Evolutionary conservation across 1,140 invertebrate species (phyloP).

Genomic region (Eubasilissa regina): DNA sequence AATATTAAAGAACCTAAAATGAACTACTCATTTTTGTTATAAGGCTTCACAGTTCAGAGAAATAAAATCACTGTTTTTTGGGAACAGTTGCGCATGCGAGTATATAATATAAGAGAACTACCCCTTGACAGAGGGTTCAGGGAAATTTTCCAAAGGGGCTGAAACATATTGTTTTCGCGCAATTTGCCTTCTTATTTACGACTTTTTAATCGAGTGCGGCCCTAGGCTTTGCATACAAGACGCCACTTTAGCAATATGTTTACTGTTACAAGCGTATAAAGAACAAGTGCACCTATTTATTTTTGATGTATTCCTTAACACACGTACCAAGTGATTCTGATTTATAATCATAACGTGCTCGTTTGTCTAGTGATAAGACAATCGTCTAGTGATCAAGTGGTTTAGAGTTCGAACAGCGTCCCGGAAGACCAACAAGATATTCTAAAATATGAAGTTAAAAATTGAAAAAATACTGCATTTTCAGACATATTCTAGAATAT

Average conservation of each 20-base stretch:
- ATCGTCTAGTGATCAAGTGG: too few species aligned
- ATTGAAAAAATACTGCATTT: too few species aligned
- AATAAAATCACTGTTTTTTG: constrained; percentile 50
- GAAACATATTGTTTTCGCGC: constrained; percentile 59
- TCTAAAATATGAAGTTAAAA: too few species aligned
- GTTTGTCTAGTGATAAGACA: too few species aligned
- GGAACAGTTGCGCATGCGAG: constrained; percentile 44
- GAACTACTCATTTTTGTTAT: background rate
- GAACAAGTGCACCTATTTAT: background rate
- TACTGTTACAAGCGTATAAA: constrained; percentile 22
- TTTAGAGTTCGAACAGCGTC: too few species aligned
- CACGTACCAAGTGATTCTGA: too few species aligned
- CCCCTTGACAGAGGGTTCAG: constrained; percentile 39
- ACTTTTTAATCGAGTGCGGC: constrained; percentile 55
- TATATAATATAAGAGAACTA: constrained; percentile 43
- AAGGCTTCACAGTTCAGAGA: background rate
- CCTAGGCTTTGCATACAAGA: constrained; percentile 51
- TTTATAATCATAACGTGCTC: too few species aligned
- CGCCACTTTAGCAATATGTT: background rate
- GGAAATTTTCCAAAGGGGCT: constrained; percentile 53
- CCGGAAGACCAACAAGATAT: too few species aligned
- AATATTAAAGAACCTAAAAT: too few species aligned
- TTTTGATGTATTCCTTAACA: too few species aligned
- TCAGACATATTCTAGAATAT: too few species aligned
- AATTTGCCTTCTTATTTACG: constrained; percentile 57